phyloP scores from a whole-genome alignment of 2,797 vertebrate species.

The Poecilia velifera region DNA sequence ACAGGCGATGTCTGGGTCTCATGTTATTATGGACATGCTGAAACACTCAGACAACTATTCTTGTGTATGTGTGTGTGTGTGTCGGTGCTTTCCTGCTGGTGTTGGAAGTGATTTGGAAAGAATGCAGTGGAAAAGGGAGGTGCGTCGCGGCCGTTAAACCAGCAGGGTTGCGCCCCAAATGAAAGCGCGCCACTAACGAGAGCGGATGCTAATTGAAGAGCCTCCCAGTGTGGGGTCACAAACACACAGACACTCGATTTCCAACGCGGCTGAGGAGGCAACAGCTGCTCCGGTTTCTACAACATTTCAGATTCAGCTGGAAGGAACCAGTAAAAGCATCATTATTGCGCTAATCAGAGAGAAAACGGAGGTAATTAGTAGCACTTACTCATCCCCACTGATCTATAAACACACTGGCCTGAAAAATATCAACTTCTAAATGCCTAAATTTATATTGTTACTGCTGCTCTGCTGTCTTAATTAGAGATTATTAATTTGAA shows the following conservation, averaged over 20 bases:
- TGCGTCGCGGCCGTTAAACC: constrained; percentile 73
- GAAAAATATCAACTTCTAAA: neutral
- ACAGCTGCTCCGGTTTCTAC: neutral
- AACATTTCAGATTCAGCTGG: neutral
- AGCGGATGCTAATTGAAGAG: constrained; percentile 79
- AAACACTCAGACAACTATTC: constrained; percentile 77
- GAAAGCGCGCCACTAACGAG: constrained; percentile 76
- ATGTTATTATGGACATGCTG: constrained; percentile 76
- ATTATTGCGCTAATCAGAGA: neutral
- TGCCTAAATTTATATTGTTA: neutral
- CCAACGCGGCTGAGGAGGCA: neutral
- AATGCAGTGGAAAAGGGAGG: constrained; percentile 78
- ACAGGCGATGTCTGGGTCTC: constrained; percentile 68
- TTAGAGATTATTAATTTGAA: neutral
- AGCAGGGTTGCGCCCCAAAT: constrained; percentile 74
- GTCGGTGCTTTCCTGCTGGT: constrained; percentile 68
- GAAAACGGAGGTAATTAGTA: neutral
- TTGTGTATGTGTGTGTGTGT: constrained; percentile 38
- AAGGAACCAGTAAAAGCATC: neutral
- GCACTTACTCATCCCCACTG: neutral
- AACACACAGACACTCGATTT: constrained; percentile 10
- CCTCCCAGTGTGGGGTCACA: constrained; percentile 68
- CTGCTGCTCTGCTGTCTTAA: neutral
- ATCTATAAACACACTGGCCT: neutral
- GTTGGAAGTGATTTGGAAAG: constrained; percentile 84